phyloP scores from a whole-genome alignment of 2,888 invertebrate species.

The Pyralis farinalis region DNA sequence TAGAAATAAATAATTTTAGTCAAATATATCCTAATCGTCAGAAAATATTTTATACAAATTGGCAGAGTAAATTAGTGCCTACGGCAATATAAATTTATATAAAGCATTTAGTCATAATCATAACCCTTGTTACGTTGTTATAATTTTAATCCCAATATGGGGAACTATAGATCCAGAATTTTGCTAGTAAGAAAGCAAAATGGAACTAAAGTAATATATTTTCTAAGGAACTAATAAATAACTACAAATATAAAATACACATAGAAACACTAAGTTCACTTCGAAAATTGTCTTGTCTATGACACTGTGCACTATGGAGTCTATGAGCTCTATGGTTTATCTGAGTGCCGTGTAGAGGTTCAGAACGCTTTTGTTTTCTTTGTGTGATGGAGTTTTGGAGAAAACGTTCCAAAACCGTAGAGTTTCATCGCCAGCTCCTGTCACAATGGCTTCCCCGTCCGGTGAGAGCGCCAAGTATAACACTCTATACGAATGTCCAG shows the following conservation, averaged over 20 bases:
- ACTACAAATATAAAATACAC: not conserved
- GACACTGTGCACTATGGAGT: not conserved
- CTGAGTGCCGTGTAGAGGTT: conserved; percentile 92
- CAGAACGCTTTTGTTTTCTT: conserved; percentile 95
- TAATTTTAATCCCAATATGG: not conserved
- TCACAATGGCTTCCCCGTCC: conserved; percentile 99
- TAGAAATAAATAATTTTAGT: not conserved
- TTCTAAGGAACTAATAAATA: conserved; percentile 6
- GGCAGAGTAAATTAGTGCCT: not conserved
- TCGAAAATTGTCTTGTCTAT: not conserved
- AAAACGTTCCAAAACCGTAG: conserved; percentile 99
- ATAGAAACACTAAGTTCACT: not conserved
- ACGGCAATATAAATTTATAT: not conserved
- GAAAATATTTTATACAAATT: not conserved
- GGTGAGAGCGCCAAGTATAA: conserved; percentile 98
- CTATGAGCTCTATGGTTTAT: conserved; percentile 35
- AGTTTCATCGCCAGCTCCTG: conserved; percentile 99
- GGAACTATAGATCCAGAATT: not conserved
- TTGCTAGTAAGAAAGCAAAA: not conserved
- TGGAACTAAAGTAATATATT: not conserved
- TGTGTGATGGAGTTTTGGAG: conserved; percentile 96
- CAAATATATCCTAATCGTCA: not conserved
- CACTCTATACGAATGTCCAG: conserved; percentile 97
- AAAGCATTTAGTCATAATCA: not conserved
- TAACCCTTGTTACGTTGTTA: not conserved